Conservation (phyloP, 2,113 vertebrate genomes). For the Chrysochloris asiatica region DNA sequence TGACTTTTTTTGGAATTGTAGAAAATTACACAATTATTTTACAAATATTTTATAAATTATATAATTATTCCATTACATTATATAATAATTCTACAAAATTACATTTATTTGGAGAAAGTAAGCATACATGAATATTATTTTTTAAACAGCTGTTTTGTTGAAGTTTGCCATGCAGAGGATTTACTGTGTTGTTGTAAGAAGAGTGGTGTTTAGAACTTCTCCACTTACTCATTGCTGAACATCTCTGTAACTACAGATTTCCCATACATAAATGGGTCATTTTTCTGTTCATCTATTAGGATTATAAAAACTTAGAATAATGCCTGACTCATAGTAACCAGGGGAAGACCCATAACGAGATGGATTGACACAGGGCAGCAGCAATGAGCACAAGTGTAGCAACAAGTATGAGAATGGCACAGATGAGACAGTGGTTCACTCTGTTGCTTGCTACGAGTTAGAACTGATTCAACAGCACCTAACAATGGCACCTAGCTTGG, state of each 20-base stretch:
- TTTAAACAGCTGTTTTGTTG: too few species aligned
- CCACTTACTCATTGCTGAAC: background rate
- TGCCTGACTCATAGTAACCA: background rate
- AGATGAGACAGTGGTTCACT: too few species aligned
- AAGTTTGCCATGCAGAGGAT: background rate
- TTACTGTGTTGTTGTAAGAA: background rate
- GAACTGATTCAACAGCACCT: too few species aligned
- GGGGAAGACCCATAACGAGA: background rate
- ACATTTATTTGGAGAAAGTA: too few species aligned
- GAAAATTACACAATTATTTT: too few species aligned
- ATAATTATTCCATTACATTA: too few species aligned
- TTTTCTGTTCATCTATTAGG: background rate
- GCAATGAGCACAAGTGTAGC: background rate
- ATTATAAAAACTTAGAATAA: background rate
- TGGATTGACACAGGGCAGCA: background rate
- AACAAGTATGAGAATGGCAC: too few species aligned
- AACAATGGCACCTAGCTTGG: background rate
- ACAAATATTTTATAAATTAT: too few species aligned
- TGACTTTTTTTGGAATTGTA: too few species aligned
- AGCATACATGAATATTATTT: too few species aligned
- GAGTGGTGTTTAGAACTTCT: background rate
- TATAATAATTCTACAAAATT: too few species aligned
- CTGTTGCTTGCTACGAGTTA: background rate
- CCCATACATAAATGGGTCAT: background rate
- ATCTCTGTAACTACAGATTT: background rate